A percentile compares a stretch with the other conserved stretches of the same genome.
phyloP scores from a whole-genome alignment of 1,140 invertebrate genomes.

The Achatina immaculata region DNA sequence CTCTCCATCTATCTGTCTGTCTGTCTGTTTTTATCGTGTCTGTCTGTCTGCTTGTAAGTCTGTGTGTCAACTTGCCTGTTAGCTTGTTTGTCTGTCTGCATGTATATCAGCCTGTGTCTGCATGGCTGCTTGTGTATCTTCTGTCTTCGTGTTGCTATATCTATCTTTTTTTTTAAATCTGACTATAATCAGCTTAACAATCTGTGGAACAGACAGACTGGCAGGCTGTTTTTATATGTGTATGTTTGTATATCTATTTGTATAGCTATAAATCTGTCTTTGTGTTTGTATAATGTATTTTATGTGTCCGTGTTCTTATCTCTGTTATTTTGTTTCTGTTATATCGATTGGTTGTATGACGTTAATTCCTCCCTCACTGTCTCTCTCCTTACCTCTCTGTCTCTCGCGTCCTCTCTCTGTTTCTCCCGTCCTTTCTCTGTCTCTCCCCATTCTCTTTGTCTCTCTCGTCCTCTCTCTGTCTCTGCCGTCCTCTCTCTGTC shows the following conservation, averaged over 20 bases:
- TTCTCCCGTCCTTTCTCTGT: no score
- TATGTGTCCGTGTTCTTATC: not conserved
- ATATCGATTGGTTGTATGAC: no score
- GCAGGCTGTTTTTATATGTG: not conserved
- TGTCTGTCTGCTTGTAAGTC: not conserved
- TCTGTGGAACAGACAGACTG: no score
- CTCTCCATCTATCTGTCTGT: not conserved
- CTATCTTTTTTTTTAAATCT: no score
- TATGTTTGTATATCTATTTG: not conserved
- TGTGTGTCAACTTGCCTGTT: not conserved
- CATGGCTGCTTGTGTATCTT: not conserved
- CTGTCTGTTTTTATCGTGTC: not conserved
- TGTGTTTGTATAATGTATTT: not conserved
- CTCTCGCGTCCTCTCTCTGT: no score
- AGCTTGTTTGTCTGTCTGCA: not conserved
- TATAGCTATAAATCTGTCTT: not conserved
- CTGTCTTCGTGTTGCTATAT: no score
- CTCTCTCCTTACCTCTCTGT: no score
- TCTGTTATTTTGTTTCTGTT: not conserved
- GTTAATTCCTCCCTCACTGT: no score
- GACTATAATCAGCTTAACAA: no score
- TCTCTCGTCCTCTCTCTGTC: no score
- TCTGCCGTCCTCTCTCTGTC: no score
- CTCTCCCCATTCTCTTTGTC: conserved; percentile 8
- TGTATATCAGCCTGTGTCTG: not conserved